These are phyloP conservation scores for Lissocephala sabroskyi DNA, from an alignment of 2,888 invertebrate genomes.

Conservation along the genomic window DNA sequence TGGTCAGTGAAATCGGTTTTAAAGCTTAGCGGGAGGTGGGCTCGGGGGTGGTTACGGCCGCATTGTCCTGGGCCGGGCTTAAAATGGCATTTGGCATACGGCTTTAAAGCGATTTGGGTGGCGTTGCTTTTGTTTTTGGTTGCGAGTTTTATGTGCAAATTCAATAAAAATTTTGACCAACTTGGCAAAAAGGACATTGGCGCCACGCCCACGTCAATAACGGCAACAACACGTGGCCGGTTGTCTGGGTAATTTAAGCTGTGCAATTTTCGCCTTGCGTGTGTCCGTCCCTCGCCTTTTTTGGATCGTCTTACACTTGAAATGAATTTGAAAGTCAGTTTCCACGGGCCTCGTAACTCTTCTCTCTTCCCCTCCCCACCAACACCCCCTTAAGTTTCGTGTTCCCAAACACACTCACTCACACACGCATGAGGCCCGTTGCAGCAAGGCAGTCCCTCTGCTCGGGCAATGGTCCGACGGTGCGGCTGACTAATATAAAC, in stretches of 20 bases:
- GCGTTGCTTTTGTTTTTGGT: background rate
- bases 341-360: no score
- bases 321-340: conserved; percentile 61
- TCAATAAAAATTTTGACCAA: conserved; percentile 39
- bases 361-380: no score
- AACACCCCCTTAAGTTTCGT: conserved; percentile 5
- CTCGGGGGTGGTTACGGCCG: conserved; percentile 21
- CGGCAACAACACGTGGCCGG: conserved; percentile 19
- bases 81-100: conserved; percentile 19
- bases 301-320: conserved; percentile 61
- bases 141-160: conserved; percentile 25
- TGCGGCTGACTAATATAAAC: conserved; percentile 68
- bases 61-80: conserved; percentile 5
- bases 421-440: conserved; percentile 28
- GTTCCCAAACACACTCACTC: conserved; percentile 13
- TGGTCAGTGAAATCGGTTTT: conserved; percentile 42
- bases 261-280: conserved; percentile 24
- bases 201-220: background rate
- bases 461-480: background rate
- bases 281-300: conserved; percentile 30
- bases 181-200: conserved; percentile 3
- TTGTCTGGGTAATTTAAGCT: conserved; percentile 47
- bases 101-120: conserved; percentile 28
- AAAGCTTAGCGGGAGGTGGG: conserved; percentile 26
- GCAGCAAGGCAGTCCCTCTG: conserved; percentile 6